Evolutionary conservation across 2,113 vertebrate species (phyloP), one percentile per base, ranked within the genome.

Genomic region (Dromaius novaehollandiae): DNA sequence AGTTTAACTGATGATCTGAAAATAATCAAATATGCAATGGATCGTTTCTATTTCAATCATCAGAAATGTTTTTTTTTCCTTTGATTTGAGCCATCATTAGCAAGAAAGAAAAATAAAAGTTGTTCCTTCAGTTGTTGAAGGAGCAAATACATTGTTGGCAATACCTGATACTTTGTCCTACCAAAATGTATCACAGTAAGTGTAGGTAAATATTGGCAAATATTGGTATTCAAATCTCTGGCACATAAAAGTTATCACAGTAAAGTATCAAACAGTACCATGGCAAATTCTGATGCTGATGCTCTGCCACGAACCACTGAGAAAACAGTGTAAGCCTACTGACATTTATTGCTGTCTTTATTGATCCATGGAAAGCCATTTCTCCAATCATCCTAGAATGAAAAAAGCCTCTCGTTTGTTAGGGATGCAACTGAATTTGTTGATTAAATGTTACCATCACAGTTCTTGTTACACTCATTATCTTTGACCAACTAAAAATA

Each of bases 401-500:
- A 65, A 65, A 65, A 66, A 65, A 65, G 56, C 30, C 56, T 60
- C 18, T 34, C 9, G 18, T 60, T 60, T 60, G 30, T 60, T 60
- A 34, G 38, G 38, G 64, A 42, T 65, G 25, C 38, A 42, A 42
- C 16, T 40, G 30, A 60, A 34, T 34, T 60, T 60, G 17, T 65
- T 82, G 51, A 30, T 44, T 30, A 44, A 81, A 58, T 13, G 34
- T 70, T 87, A 19, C 24, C 22, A 53, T 53, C 55, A 34, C 6
- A 16, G 15, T 53, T 42, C 34, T 88, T 68, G 36, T 55, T 48
- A 38, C 0, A 0, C 18, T 76, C 4, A 18, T 48, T 7, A 2
- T 55, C 65, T 88, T 60, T 82, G 46, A 36, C 15, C 30, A 92
- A 3, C 13, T 60, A 8, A 44, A 80, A 15, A 25, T 32, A 58